phyloP scores from a whole-genome alignment of 2,113 vertebrate genomes.

The Pomatostomus ruficeps region DNA sequence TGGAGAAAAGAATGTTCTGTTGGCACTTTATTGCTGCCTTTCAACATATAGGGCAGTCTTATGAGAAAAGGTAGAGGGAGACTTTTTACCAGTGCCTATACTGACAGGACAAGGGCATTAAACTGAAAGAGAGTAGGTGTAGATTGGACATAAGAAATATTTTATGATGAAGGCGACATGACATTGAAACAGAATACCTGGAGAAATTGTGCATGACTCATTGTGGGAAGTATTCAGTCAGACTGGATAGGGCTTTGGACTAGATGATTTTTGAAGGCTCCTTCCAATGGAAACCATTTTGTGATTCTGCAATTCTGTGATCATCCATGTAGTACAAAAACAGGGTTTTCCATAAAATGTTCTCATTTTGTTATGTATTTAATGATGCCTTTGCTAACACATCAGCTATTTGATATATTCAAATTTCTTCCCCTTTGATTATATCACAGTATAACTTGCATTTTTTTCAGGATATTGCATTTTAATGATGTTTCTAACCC shows the following conservation, averaged over 20 bases:
- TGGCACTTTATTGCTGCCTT: not conserved
- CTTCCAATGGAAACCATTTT: not conserved
- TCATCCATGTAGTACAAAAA: not conserved
- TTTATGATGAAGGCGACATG: not conserved
- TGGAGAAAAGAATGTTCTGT: fast-evolving
- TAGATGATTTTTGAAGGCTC: not conserved
- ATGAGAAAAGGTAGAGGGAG: not conserved
- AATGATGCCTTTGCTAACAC: not conserved
- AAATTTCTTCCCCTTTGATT: not conserved
- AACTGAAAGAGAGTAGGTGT: not conserved
- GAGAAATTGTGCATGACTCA: not conserved
- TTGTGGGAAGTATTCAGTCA: not conserved
- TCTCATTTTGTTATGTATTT: not conserved
- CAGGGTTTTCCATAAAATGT: not conserved
- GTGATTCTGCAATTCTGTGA: not conserved
- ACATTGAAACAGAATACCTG: not conserved
- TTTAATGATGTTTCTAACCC: not conserved
- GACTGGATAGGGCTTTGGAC: not conserved
- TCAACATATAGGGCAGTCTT: not conserved
- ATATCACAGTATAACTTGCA: not conserved
- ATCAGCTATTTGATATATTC: not conserved
- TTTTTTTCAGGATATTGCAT: not conserved
- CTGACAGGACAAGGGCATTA: not conserved
- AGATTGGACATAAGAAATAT: not conserved
- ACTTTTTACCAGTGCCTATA: not conserved